phyloP scores from a whole-genome alignment of 2,888 invertebrate genomes.

The Drosophila algonquin region DNA sequence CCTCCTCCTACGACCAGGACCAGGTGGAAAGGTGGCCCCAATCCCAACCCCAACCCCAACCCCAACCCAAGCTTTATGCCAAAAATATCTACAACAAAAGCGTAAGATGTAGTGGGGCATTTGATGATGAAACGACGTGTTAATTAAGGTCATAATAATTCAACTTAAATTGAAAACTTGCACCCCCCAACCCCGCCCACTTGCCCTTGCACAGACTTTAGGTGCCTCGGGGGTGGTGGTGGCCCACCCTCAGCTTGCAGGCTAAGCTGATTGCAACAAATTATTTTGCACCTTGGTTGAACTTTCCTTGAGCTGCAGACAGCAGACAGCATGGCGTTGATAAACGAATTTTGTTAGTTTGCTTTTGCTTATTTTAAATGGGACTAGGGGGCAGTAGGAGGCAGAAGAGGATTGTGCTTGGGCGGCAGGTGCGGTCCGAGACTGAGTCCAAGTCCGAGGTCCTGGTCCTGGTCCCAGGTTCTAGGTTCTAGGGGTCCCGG shows the following conservation, averaged over 20 bases:
- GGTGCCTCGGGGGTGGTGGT: background rate
- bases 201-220: background rate
- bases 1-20: slow-evolving; percentile 5
- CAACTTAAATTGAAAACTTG: slow-evolving; percentile 79
- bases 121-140: slow-evolving; percentile 82
- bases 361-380: slow-evolving; percentile 74
- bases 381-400: slow-evolving; percentile 28
- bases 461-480: no score
- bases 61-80: slow-evolving; percentile 56
- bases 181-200: slow-evolving; percentile 20
- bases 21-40: slow-evolving; percentile 3
- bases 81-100: slow-evolving; percentile 75
- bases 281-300: slow-evolving; percentile 79
- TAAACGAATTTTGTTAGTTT: slow-evolving; percentile 79
- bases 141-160: slow-evolving; percentile 83
- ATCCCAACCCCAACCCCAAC: no score
- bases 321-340: slow-evolving; percentile 70
- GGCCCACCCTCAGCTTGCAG: slow-evolving; percentile 54
- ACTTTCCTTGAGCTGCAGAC: slow-evolving; percentile 68
- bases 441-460: background rate
- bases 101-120: slow-evolving; percentile 75
- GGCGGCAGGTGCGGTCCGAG: background rate
- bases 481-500: slow-evolving; percentile 8
- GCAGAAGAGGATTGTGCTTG: background rate
- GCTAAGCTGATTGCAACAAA: slow-evolving; percentile 79